A percentile compares a stretch with the other conserved stretches of the same genome.
Conservation (phyloP, 2,797 vertebrate genomes). For the Cryptoblepharus egeriae region DNA sequence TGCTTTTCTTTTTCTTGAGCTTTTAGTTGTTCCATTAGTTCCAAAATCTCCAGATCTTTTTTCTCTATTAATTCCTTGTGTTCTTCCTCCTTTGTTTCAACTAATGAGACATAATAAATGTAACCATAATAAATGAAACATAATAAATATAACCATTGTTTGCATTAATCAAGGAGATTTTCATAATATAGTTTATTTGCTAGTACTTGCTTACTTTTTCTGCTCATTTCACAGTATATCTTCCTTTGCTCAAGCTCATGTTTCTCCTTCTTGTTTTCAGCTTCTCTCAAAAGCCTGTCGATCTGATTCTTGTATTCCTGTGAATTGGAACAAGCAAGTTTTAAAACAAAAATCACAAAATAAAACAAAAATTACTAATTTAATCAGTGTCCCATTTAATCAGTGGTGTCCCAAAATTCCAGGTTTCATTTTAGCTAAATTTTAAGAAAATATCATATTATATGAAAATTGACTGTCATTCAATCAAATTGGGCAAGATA, state of each 20-base stretch:
- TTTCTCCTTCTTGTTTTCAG: conserved; percentile 76
- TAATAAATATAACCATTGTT: background rate
- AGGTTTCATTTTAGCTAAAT: background rate
- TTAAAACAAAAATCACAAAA: background rate
- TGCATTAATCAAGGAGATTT: background rate
- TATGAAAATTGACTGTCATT: background rate
- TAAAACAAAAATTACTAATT: no score
- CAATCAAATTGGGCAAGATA: background rate
- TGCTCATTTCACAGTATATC: conserved; percentile 65
- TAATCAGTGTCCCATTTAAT: background rate
- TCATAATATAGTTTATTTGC: background rate
- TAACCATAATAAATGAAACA: conserved; percentile 39
- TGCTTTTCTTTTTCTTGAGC: conserved; percentile 88
- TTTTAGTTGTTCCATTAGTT: conserved; percentile 83
- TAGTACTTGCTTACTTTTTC: conserved; percentile 65
- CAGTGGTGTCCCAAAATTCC: background rate
- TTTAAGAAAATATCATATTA: background rate
- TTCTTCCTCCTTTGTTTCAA: conserved; percentile 75
- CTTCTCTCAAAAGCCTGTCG: conserved; percentile 71
- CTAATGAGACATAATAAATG: conserved; percentile 60
- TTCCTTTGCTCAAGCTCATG: conserved; percentile 70
- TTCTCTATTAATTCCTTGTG: conserved; percentile 75
- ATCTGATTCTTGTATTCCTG: conserved; percentile 76
- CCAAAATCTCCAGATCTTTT: conserved; percentile 82
- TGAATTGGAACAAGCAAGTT: conserved; percentile 42